Evolutionary conservation across 2,113 vertebrate species (phyloP), one percentile per base, ranked within the genome.

Genomic region (Boleophthalmus pectinirostris): DNA sequence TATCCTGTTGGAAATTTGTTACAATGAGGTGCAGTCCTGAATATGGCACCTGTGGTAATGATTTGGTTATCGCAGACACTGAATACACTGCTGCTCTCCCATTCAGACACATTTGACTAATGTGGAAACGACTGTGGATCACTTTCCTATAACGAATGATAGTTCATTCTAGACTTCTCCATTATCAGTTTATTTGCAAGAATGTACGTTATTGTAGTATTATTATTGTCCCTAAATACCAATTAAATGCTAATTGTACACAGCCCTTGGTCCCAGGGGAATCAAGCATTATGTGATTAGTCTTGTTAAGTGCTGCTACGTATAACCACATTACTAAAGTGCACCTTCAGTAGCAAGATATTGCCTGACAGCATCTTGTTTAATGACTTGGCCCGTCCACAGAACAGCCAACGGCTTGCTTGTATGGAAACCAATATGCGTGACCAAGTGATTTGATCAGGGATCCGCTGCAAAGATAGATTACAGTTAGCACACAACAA

Each of bases 391-490:
- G 25, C 51, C 25, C 0, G 58, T 45, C 8, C 51, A 53, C 38
- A 3, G 29, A 49, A 45, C 20, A 58, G 69, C 71, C 47, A 51
- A 5, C 51, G n/a, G 64, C 70, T 77, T 21, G 18, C 71, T 13
- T 20, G 72, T 43, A 57, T 33, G 71, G 54, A 86, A 86, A 72
- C 70, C 14, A 51, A 70, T 64, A 85, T 75, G 73, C 69, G 72
- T 82, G 77, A 82, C 77, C 60, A 14, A 64, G 73, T 66, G 65
- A 82, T 79, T 82, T 70, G 70, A 88, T 83, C 81, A 78, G 79
- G 74, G 69, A 58, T 82, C 82, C 54, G 23, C 54, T 46, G 63
- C 61, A 53, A 61, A 75, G 85, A 74, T 80, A 11, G 78, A 84
- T 91, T 78, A 79, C 82, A 79, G 23, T 1, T 9, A 75, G 82